These are phyloP conservation scores for Cryptomyrus ogoouensis DNA, from an alignment of 2,113 vertebrate species.

Conservation along the genomic window DNA sequence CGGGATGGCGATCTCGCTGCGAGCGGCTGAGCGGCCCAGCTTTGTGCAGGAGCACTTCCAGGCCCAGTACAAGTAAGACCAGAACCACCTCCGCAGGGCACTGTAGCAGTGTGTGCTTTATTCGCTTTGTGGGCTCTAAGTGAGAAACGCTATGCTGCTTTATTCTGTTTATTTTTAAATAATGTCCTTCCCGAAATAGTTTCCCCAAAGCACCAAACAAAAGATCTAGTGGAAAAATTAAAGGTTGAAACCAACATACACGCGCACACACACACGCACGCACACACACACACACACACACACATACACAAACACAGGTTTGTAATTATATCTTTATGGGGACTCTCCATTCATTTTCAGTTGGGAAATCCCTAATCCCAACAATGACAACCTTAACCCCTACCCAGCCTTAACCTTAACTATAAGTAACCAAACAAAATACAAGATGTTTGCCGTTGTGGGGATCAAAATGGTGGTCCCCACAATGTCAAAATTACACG, in stretches of 20 bases:
- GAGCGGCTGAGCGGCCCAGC: slow-evolving; percentile 51
- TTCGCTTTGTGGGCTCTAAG: not conserved
- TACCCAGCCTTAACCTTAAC: not conserved
- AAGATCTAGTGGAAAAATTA: not conserved
- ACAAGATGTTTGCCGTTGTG: not conserved
- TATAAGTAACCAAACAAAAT: not conserved
- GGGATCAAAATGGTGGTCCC: not conserved
- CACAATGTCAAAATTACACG: not conserved
- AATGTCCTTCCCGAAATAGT: not conserved
- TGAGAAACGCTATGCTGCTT: not conserved
- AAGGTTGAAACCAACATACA: not conserved
- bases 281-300: too few species aligned
- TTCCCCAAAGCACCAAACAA: not conserved
- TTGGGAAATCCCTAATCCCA: not conserved
- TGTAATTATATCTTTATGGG: not conserved
- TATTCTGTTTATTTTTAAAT: not conserved
- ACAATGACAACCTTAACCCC: not conserved
- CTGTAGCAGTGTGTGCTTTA: not conserved
- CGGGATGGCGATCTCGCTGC: slow-evolving; percentile 39
- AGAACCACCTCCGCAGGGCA: not conserved
- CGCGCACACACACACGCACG: not conserved
- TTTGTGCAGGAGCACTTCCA: slow-evolving; percentile 69
- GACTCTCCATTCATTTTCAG: not conserved
- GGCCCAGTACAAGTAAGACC: slow-evolving; percentile 69
- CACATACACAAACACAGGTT: not conserved